phyloP scores from a whole-genome alignment of 2,888 invertebrate genomes.

The Epinotia brunnichana region DNA sequence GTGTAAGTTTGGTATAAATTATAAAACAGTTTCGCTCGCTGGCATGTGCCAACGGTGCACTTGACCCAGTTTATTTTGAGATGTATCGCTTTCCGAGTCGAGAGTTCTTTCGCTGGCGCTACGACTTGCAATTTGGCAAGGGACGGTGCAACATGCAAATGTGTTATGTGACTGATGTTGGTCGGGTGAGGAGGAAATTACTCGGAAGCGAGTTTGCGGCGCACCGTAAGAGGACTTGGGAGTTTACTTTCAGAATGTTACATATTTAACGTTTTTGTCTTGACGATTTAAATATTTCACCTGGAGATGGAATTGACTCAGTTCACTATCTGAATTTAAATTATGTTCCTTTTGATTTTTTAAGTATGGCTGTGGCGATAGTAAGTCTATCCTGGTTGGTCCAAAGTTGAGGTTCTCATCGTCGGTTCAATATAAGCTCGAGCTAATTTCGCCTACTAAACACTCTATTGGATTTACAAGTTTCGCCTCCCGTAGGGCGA shows the following conservation, averaged over 20 bases:
- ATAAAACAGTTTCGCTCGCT: slow-evolving; percentile 30
- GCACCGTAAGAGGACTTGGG: background rate
- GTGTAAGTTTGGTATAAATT: slow-evolving; percentile 28
- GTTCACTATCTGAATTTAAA: background rate
- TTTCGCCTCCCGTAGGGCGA: too few species aligned
- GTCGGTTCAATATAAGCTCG: too few species aligned
- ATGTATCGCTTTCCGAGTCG: slow-evolving; percentile 38
- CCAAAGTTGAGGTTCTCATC: too few species aligned
- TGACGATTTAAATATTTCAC: background rate
- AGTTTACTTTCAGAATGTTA: background rate
- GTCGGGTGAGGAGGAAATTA: background rate
- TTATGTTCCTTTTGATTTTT: too few species aligned
- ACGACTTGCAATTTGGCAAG: slow-evolving; percentile 36
- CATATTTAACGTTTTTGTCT: background rate
- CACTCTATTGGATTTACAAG: too few species aligned
- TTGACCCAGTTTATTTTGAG: slow-evolving; percentile 39
- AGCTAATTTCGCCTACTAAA: too few species aligned
- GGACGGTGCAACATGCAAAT: slow-evolving; percentile 20
- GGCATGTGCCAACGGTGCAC: slow-evolving; percentile 28
- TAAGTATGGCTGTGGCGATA: too few species aligned
- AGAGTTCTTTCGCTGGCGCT: slow-evolving; percentile 27
- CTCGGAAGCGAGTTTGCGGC: background rate
- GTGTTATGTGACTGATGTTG: slow-evolving; percentile 4
- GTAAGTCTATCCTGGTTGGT: too few species aligned
- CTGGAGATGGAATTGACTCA: background rate